Evolutionary conservation across 2,113 vertebrate genomes (phyloP), one percentile per base, ranked within the genome.

Genomic region (Mohoua ochrocephala): DNA sequence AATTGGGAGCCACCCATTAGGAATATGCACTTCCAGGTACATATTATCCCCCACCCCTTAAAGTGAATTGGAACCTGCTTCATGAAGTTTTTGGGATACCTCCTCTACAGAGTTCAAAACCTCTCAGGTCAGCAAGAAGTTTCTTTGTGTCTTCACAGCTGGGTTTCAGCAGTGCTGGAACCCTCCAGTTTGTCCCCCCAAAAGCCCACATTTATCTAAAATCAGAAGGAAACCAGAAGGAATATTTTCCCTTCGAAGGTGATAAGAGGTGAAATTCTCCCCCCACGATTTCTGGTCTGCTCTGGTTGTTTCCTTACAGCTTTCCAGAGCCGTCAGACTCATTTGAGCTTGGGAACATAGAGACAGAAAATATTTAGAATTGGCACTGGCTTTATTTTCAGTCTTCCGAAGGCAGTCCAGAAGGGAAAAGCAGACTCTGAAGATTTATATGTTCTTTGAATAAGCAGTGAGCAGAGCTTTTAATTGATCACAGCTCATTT

Each of bases 311-410:
- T 33, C 78, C 57, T 60, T 71, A 6, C 47, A 57, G 60, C 39
- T 80, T 61, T 33, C 42, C 54, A 54, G 71, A 74, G 68, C 24
- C 0, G 0, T 83, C 74, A 64, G 78, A 28, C 65, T 64, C 52
- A 8, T 45, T 11, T 22, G 35, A 84, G 64, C 63, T 86, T n/a
- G 19, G 42, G 76, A 92, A 89, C 68, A 47, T 2, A 12, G 91
- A 77, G 73, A 71, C 24, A 26, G 75, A 71, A 91, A 96, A 92
- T 87, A 95, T 89, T 92, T 86, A 70, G 86, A 86, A 67, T 54
- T 94, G 93, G 93, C 86, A 67, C 45, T 31, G 44, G 42, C 31
- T 95, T 91, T 87, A 67, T 89, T 95, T 95, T 87, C 91, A 80
- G 31, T 15, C 64, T 63, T 77, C 54, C 54, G 49, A 74, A 94